Evolutionary conservation across 1,140 invertebrate genomes (phyloP), one percentile per base, ranked within the genome.

Genomic region (Zaprionus africanus): DNA sequence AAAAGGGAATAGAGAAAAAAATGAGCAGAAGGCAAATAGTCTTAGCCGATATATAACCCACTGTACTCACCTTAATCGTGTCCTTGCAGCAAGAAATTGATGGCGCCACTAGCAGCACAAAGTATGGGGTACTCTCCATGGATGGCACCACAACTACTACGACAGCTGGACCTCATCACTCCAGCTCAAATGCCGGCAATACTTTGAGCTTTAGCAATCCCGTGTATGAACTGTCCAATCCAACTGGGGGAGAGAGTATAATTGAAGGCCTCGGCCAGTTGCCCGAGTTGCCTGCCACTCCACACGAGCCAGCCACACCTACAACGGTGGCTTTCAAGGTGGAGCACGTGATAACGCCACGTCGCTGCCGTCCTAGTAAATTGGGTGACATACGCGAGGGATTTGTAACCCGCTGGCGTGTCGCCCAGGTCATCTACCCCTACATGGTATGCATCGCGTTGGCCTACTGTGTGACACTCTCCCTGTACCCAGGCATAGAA

Each of bases 401-500:
- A 93, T 94, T 73, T 94, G 95, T 38, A 93, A 96, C 66, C 95
- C 95, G 97, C 51, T 95, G 96, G 94, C 95, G 96, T 72, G 96
- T 98, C 0, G 95, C 96, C 1, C 96, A 96, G 77, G 94, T 95
- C 0, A 97, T 98, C 72, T 98, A 97, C 93, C 97, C 97, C 0
- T 98, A 97, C 92, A 98, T 98, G 97, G 93, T 96, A 15, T 96
- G 96, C 17, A 98, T 98, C 63, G 96, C 95, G 1, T 91, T 97
- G 28, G 97, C 97, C 15, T 98, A 98, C 87, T 97, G 97, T 84
- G 97, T 98, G 0, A 98, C 97, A 0, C 93, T 98, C 1, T 97
- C 96, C 67, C 93, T 98, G 2, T 98, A 98, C 86, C 97, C 97
- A 4, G 97, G 97, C 28, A 97, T 98, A 26, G 95, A 97, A 65